Evolutionary conservation across 2,888 invertebrate genomes (phyloP).

Genomic region (Erebia palarica): DNA sequence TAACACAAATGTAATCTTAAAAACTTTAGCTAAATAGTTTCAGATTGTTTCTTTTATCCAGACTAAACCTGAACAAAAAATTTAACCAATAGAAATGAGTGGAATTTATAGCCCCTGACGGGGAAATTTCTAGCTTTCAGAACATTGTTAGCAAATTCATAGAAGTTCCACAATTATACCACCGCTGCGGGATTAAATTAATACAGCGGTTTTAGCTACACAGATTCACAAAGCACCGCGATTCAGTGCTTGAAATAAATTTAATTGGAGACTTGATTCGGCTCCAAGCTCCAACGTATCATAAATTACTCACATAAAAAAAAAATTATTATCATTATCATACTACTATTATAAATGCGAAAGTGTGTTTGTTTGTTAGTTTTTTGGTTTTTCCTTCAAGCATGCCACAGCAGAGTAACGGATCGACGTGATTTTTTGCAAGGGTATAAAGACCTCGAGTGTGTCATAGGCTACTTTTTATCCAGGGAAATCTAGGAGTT

Average conservation of each 20-base stretch:
- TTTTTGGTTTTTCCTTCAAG: too few species aligned
- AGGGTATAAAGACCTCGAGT: too few species aligned
- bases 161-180: conserved; percentile 2
- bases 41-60: not conserved
- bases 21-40: not conserved
- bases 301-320: not conserved
- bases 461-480: too few species aligned
- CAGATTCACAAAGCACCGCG: conserved; percentile 10
- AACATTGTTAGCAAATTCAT: conserved; percentile 6
- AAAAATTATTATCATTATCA: not conserved
- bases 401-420: too few species aligned
- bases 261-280: conserved; percentile 5
- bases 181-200: not conserved
- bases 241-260: conserved; percentile 13
- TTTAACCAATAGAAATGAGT: not conserved
- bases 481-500: too few species aligned
- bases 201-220: conserved; percentile 1
- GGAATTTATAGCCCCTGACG: conserved; percentile 1
- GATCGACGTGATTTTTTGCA: too few species aligned
- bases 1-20: not conserved
- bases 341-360: not conserved
- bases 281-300: not conserved
- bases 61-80: not conserved
- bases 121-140: conserved; percentile 6
- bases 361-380: too few species aligned